Conservation (phyloP, 2,888 invertebrate species). For the Micoletzkya japonica region DNA sequence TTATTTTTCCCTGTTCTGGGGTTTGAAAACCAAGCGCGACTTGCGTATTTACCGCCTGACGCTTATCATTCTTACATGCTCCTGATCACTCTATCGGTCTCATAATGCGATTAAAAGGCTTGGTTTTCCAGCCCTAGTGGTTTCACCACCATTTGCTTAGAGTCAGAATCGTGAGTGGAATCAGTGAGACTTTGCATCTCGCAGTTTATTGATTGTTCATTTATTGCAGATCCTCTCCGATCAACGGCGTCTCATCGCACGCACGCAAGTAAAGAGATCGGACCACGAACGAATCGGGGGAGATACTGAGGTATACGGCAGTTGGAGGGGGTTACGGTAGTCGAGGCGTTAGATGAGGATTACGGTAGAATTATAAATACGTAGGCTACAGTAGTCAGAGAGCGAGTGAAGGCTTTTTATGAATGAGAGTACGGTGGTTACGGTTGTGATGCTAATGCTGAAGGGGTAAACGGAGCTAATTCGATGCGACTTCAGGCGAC, state of each 20-base stretch:
- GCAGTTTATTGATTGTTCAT: background rate
- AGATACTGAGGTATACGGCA: slow-evolving; percentile 28
- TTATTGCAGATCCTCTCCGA: slow-evolving; percentile 74
- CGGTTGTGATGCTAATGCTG: background rate
- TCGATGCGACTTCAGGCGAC: slow-evolving; percentile 9
- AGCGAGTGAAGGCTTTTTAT: background rate
- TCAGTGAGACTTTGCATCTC: background rate
- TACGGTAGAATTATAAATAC: background rate
- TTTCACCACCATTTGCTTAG: background rate
- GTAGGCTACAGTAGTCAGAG: background rate
- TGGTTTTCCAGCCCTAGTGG: no score
- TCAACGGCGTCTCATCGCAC: slow-evolving; percentile 76
- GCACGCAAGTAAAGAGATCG: slow-evolving; percentile 80
- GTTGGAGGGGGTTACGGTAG: slow-evolving; percentile 11
- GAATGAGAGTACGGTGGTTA: background rate
- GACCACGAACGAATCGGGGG: slow-evolving; percentile 75
- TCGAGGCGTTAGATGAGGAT: background rate
- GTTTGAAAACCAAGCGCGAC: no score
- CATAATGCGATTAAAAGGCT: no score
- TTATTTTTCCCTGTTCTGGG: no score
- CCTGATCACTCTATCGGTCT: no score
- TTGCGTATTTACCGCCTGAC: background rate
- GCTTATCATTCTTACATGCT: background rate
- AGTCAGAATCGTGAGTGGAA: background rate
- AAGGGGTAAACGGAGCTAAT: no score